Percentiles rank a stretch among this genome's conserved stretches.
Evolutionary conservation across 2,888 invertebrate species (phyloP).

Genomic region (Ceratothoa steindachneri): DNA sequence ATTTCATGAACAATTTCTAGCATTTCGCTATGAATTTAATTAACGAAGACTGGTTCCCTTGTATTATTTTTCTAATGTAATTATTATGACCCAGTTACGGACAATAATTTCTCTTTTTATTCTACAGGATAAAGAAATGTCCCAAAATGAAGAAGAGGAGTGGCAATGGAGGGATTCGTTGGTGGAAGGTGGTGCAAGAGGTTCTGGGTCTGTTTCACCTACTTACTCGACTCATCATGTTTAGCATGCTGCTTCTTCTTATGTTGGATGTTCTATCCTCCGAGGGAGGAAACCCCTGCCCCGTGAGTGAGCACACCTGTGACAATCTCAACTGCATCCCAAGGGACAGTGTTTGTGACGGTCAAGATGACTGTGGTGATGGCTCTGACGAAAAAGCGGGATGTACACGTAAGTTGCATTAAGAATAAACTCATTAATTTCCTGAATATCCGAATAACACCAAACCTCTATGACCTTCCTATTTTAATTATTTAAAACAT

Average conservation of each 20-base stretch:
- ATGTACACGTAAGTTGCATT: constrained; percentile 44
- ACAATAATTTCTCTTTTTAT: too few relatives aligned
- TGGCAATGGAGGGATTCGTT: constrained; percentile 11
- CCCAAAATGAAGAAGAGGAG: background rate
- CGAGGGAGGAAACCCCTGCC: constrained; percentile 35
- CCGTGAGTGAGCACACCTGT: constrained; percentile 44
- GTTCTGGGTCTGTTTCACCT: background rate
- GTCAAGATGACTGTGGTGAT: constrained; percentile 41
- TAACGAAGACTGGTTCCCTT: too few relatives aligned
- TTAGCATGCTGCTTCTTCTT: background rate
- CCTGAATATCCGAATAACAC: too few relatives aligned
- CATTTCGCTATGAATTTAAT: too few relatives aligned
- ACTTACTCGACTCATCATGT: background rate
- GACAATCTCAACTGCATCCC: constrained; percentile 42
- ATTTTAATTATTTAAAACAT: too few relatives aligned
- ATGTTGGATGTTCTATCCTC: background rate
- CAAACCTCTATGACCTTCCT: too few relatives aligned
- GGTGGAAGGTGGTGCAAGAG: constrained; percentile 9
- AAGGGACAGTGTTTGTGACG: constrained; percentile 40
- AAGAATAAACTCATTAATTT: background rate
- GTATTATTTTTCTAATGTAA: too few relatives aligned
- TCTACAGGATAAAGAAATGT: background rate
- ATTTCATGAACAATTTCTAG: too few relatives aligned
- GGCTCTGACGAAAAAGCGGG: constrained; percentile 36
- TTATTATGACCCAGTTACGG: too few relatives aligned